These are phyloP conservation scores for Scolopax rusticola DNA, from an alignment of 2,797 vertebrate genomes.

Conservation along the genomic window DNA sequence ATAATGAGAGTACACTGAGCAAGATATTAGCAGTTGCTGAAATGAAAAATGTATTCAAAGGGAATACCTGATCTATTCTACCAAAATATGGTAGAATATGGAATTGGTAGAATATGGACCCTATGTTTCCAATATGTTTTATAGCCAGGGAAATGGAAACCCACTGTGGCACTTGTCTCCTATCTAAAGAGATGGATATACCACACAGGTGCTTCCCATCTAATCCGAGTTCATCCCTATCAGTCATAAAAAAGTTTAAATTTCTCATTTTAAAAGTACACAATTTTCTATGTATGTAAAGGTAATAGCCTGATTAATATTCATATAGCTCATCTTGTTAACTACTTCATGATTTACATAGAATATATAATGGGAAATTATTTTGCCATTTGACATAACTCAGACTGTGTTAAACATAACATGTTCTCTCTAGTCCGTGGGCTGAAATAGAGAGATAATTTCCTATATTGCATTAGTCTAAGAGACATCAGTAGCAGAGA, in stretches of 20 bases:
- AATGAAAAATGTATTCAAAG: not conserved
- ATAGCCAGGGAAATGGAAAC: not conserved
- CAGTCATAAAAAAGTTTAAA: not conserved
- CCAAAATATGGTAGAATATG: not conserved
- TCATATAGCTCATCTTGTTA: not conserved
- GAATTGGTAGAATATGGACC: not conserved
- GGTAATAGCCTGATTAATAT: not conserved
- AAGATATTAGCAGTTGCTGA: not conserved
- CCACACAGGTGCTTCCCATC: not conserved
- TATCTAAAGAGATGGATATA: not conserved
- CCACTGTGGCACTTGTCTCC: not conserved
- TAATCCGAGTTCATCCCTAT: not conserved
- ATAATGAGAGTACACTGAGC: not conserved
- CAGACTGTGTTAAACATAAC: not conserved
- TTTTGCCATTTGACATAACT: not conserved
- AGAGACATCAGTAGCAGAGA: not conserved
- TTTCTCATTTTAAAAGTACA: not conserved
- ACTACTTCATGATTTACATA: not conserved
- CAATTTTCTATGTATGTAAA: not conserved
- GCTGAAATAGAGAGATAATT: not conserved
- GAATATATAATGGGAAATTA: not conserved
- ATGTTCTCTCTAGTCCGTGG: not conserved
- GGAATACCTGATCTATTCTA: not conserved
- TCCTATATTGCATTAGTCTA: not conserved
- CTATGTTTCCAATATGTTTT: not conserved